Conservation (phyloP, 2,888 invertebrate species). For the Eucriotettix oculatus region DNA sequence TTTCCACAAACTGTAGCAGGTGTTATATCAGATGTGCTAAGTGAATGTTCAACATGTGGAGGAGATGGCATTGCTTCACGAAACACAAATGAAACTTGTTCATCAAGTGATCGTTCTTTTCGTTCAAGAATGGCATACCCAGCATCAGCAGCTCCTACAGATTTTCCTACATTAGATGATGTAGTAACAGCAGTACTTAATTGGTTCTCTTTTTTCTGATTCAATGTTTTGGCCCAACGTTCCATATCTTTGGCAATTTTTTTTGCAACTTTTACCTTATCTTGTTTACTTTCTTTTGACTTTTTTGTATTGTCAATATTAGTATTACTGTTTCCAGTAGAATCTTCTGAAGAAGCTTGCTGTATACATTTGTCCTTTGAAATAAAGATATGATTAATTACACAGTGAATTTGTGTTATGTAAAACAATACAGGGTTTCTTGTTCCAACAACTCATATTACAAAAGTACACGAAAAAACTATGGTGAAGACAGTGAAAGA, state of each 20-base stretch:
- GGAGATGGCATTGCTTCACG: not conserved
- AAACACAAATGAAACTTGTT: not conserved
- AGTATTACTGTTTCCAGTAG: not conserved
- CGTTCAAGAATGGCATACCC: slow-evolving; percentile 85
- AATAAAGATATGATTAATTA: too few species aligned
- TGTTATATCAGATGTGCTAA: not conserved
- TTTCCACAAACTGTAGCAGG: slow-evolving; percentile 28
- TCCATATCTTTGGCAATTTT: slow-evolving; percentile 93
- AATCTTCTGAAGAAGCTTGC: slow-evolving; percentile 14
- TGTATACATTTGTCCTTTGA: too few species aligned
- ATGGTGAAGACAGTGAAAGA: too few species aligned
- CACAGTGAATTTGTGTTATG: too few species aligned
- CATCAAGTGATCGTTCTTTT: slow-evolving; percentile 26
- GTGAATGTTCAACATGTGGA: not conserved
- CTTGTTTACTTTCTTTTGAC: slow-evolving; percentile 57
- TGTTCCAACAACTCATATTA: too few species aligned
- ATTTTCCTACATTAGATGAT: slow-evolving; percentile 27
- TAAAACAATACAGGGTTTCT: too few species aligned
- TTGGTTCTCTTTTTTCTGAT: slow-evolving; percentile 76
- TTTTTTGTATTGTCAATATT: slow-evolving; percentile 42
- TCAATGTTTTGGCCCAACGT: slow-evolving; percentile 91
- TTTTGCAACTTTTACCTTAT: slow-evolving; percentile 83
- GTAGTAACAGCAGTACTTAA: slow-evolving; percentile 20
- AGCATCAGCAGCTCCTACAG: slow-evolving; percentile 74
- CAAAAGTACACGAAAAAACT: too few species aligned